These are phyloP conservation scores for Carassius carassius DNA, from an alignment of 2,113 vertebrate species.

Conservation along the genomic window DNA sequence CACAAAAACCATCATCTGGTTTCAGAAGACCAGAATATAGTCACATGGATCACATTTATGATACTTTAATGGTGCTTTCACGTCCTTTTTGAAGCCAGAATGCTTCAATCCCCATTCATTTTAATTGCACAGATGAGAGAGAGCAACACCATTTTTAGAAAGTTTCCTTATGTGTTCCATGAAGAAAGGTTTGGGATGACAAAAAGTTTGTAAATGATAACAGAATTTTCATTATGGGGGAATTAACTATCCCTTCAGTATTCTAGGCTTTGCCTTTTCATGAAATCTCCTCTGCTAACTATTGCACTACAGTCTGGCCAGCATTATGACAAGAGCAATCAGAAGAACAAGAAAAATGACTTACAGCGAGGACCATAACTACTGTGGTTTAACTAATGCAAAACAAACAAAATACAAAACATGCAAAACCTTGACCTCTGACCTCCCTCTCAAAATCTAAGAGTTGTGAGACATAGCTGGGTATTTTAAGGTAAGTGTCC, in stretches of 20 bases:
- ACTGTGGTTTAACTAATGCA: conserved; percentile 7
- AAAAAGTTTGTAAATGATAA: background rate
- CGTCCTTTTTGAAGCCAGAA: background rate
- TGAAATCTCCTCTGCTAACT: conserved; percentile 6
- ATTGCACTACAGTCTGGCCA: background rate
- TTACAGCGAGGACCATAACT: conserved; percentile 6
- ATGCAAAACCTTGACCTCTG: conserved; percentile 17
- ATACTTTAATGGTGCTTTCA: background rate
- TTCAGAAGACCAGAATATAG: background rate
- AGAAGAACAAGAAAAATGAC: background rate
- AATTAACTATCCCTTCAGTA: background rate
- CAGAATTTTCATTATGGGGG: background rate
- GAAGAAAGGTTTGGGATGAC: background rate
- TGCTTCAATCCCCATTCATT: background rate
- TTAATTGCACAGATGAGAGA: background rate
- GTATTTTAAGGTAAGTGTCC: conserved; percentile 42
- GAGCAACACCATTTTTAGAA: background rate
- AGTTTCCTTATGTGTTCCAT: background rate
- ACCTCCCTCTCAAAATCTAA: background rate
- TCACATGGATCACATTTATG: conserved; percentile 1
- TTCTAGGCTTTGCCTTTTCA: background rate
- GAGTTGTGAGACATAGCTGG: conserved; percentile 1
- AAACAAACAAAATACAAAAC: conserved; percentile 33
- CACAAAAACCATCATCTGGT: conserved; percentile 2
- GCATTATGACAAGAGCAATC: conserved; percentile 17